phyloP scores from a whole-genome alignment of 2,888 invertebrate genomes.

The Dicycla oo region DNA sequence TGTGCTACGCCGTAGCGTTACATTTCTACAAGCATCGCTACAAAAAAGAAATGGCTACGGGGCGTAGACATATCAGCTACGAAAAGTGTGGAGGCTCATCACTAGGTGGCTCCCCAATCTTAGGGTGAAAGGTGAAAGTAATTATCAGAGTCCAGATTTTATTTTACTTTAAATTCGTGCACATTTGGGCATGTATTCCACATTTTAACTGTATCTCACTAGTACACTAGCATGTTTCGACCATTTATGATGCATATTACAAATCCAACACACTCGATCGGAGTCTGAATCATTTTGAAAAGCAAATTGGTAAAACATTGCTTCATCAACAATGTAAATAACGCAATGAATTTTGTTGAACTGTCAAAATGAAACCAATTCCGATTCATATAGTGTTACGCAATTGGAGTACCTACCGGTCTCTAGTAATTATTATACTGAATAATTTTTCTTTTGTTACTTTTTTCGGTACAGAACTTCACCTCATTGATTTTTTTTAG shows the following conservation, averaged over 20 bases:
- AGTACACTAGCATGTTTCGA: neutral
- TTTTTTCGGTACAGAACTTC: neutral
- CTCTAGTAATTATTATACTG: too few species aligned
- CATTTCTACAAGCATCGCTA: neutral
- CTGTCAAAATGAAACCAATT: too few species aligned
- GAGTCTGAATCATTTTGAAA: too few species aligned
- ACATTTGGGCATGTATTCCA: neutral
- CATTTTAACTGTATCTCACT: neutral
- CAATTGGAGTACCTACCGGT: too few species aligned
- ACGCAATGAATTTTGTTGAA: too few species aligned
- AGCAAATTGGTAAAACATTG: too few species aligned
- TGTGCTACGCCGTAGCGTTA: slow-evolving; percentile 35
- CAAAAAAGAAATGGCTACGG: slow-evolving; percentile 34
- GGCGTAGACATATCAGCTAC: neutral
- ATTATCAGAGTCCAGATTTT: neutral
- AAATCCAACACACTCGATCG: too few species aligned
- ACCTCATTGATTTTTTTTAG: neutral
- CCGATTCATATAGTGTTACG: too few species aligned
- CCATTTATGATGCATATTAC: too few species aligned
- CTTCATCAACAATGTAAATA: too few species aligned
- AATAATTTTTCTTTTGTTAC: neutral
- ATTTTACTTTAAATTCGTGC: too few species aligned
- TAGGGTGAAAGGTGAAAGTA: neutral
- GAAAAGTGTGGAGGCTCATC: neutral
- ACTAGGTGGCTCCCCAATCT: neutral